Evolutionary conservation across 2,888 invertebrate species (phyloP).

Genomic region (Timema podura): DNA sequence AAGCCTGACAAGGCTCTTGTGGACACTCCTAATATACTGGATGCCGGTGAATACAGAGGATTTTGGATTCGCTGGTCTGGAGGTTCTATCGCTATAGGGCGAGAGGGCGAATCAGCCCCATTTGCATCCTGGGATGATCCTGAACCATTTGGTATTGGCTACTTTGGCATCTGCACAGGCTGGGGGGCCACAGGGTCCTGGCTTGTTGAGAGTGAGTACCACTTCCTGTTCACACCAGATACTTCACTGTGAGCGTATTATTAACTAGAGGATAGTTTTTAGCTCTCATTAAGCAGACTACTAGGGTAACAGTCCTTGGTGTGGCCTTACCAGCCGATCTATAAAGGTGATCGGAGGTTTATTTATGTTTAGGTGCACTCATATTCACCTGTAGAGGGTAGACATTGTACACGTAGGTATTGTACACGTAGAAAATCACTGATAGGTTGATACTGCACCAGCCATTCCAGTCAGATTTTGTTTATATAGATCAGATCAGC

Average conservation of each 20-base stretch:
- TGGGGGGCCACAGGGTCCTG: slow-evolving; percentile 81
- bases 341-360: too few species aligned
- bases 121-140: slow-evolving; percentile 71
- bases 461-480: too few species aligned
- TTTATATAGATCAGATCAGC: too few species aligned
- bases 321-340: too few species aligned
- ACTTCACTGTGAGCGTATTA: slow-evolving; percentile 51
- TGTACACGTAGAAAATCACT: too few species aligned
- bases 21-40: slow-evolving; percentile 68
- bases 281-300: too few species aligned
- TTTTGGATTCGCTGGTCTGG: slow-evolving; percentile 82
- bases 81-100: slow-evolving; percentile 63
- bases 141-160: slow-evolving; percentile 64
- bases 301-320: too few species aligned
- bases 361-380: too few species aligned
- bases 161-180: slow-evolving; percentile 79
- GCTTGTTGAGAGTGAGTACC: slow-evolving; percentile 67
- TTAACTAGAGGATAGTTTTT: too few species aligned
- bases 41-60: slow-evolving; percentile 68
- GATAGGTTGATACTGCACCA: too few species aligned
- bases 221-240: slow-evolving; percentile 6
- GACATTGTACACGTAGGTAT: too few species aligned
- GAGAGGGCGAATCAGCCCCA: slow-evolving; percentile 65
- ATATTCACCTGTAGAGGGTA: too few species aligned
- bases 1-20: slow-evolving; percentile 70